Evolutionary conservation across 2,888 invertebrate species (phyloP).

Genomic region (Ichneumoninae sp.): DNA sequence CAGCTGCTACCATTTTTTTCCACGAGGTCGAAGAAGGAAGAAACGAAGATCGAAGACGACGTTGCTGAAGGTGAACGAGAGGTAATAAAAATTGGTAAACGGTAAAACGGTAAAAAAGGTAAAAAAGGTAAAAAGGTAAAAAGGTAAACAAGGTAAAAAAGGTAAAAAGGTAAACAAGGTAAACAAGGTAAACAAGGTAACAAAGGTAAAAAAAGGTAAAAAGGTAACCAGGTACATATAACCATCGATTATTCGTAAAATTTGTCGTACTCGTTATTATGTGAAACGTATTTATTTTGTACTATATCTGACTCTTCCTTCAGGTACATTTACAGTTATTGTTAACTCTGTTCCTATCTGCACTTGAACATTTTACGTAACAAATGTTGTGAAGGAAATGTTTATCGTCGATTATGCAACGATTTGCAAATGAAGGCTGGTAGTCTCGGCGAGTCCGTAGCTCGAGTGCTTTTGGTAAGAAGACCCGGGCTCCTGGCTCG

Average conservation of each 20-base stretch:
- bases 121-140: no score
- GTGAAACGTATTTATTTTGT: slow-evolving; percentile 14
- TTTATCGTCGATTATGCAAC: slow-evolving; percentile 35
- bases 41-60: slow-evolving; percentile 32
- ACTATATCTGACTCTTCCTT: neutral
- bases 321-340: neutral
- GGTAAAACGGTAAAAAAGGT: neutral
- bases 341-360: neutral
- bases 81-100: slow-evolving; percentile 37
- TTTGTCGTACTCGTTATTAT: slow-evolving; percentile 12
- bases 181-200: slow-evolving; percentile 24
- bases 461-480: slow-evolving; percentile 60
- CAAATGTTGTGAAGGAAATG: slow-evolving; percentile 7
- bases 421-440: slow-evolving; percentile 46
- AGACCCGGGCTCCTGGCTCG: slow-evolving; percentile 25
- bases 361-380: slow-evolving; percentile 15
- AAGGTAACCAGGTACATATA: slow-evolving; percentile 30
- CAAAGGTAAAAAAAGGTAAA: slow-evolving; percentile 36
- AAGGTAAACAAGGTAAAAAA: no score
- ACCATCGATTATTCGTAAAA: slow-evolving; percentile 6
- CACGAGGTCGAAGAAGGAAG: slow-evolving; percentile 5
- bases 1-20: slow-evolving; percentile 28
- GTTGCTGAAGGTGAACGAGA: neutral
- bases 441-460: slow-evolving; percentile 24
- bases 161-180: no score